Conservation (phyloP, 2,113 vertebrate genomes). For the Egretta garzetta region DNA sequence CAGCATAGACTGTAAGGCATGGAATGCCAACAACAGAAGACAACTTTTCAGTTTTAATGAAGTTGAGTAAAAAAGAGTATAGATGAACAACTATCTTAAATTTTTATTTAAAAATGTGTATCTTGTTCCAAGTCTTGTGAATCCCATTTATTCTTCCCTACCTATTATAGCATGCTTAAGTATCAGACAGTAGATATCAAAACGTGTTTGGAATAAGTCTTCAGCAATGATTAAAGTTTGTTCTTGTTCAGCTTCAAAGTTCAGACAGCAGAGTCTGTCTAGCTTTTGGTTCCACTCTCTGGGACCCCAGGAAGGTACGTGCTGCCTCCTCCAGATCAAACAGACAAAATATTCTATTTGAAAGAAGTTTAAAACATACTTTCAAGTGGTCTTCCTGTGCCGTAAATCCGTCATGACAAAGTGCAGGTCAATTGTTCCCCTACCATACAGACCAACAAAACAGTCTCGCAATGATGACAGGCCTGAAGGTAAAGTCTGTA, state of each 20-base stretch:
- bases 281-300: background rate
- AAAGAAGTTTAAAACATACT: conserved; percentile 28
- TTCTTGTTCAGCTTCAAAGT: conserved; percentile 26
- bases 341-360: background rate
- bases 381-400: conserved; percentile 33
- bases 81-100: background rate
- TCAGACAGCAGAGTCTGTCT: background rate
- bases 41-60: background rate
- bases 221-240: background rate
- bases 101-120: background rate
- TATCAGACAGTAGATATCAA: background rate
- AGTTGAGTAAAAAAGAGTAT: background rate
- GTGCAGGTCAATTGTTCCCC: conserved; percentile 51
- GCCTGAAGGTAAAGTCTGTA: conserved; percentile 9
- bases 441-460: conserved; percentile 30
- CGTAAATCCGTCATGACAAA: conserved; percentile 48
- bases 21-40: background rate
- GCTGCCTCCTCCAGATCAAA: conserved; percentile 30
- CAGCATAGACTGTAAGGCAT: background rate
- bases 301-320: background rate
- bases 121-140: background rate
- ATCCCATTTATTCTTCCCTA: background rate
- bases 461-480: background rate
- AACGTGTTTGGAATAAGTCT: background rate
- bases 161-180: background rate